Conservation (phyloP, 2,888 invertebrate species). For the Amphiduros pacificus region DNA sequence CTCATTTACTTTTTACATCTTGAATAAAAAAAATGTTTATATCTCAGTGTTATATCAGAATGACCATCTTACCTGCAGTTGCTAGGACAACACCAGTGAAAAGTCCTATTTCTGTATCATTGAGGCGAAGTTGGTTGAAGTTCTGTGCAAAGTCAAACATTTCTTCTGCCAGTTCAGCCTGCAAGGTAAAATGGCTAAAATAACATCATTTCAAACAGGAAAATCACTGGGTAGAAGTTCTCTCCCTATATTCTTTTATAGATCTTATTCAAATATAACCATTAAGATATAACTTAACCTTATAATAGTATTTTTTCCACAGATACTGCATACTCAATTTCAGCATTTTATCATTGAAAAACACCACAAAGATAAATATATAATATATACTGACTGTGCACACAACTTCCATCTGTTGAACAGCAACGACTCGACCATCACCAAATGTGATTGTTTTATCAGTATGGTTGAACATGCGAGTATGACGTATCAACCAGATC, state of each 20-base stretch:
- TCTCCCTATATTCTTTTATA: too few species aligned
- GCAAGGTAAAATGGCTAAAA: conserved; percentile 56
- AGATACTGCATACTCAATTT: too few species aligned
- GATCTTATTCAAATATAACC: too few species aligned
- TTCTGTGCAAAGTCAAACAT: conserved; percentile 76
- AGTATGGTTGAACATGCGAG: conserved; percentile 74
- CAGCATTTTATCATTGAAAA: too few species aligned
- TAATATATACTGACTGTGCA: conserved; percentile 32
- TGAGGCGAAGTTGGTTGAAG: conserved; percentile 72
- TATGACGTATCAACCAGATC: conserved; percentile 87
- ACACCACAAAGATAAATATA: too few species aligned
- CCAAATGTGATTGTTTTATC: conserved; percentile 77
- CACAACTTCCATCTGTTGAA: conserved; percentile 75
- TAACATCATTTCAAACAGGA: too few species aligned
- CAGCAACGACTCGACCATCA: conserved; percentile 82
- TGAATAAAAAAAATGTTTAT: not conserved
- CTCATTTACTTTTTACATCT: too few species aligned
- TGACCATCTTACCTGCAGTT: conserved; percentile 61
- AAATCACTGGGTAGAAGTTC: too few species aligned
- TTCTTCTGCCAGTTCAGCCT: conserved; percentile 82
- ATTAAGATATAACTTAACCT: too few species aligned
- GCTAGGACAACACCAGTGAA: conserved; percentile 84
- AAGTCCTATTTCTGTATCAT: conserved; percentile 87
- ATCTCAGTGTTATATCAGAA: not conserved
- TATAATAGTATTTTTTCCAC: too few species aligned